Evolutionary conservation across 2,888 invertebrate species (phyloP), one percentile per base, ranked within the genome.

Genomic region (Rhodophaea formosa): DNA sequence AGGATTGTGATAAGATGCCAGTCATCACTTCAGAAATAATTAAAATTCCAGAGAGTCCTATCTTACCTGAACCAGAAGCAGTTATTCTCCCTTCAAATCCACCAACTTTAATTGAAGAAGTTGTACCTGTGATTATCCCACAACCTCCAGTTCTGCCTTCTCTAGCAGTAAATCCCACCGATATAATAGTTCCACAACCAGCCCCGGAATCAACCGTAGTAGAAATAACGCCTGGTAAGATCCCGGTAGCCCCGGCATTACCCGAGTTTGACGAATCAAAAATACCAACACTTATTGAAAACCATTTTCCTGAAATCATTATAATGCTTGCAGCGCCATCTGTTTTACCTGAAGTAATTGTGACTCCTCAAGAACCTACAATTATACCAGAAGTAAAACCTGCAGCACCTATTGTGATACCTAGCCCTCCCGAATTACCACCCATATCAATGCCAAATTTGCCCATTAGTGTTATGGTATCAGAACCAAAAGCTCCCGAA

Each of bases 221-320:
- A 39, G 39, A n/a, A n/a, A 39, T 39, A n/a, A 39, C 1, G 39
- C 39, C 39, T 39, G 8, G 10, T 39, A 29, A 58, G 1, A 59
- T 67, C 44, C 64, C 63, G 8, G 52, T 59, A 16, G 59, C 62
- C 5, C 67, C 66, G 12, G 39, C 58, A 6, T 52, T 68, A n/a
- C 64, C 66, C 1, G 44, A 44, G 15, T 15, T 23, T 23, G 23
- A 23, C 23, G 23, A 23, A 23, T 23, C 23, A 2, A 23, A 23
- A 5, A 2, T 23, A 23, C 23, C 23, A 3, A 2, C 23, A 23
- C 2, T n/a, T n/a, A n/a, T n/a, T n/a, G n/a, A n/a, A n/a, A n/a
- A n/a, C n/a, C n/a, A n/a, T n/a, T n/a, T 23, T 23, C 23, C 23
- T 3, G 23, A 23, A 23, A 23, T 23, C 5, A 23, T 23, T 23